These are phyloP conservation scores for Spea hammondii DNA, from an alignment of 2,797 vertebrate species.

Conservation along the genomic window DNA sequence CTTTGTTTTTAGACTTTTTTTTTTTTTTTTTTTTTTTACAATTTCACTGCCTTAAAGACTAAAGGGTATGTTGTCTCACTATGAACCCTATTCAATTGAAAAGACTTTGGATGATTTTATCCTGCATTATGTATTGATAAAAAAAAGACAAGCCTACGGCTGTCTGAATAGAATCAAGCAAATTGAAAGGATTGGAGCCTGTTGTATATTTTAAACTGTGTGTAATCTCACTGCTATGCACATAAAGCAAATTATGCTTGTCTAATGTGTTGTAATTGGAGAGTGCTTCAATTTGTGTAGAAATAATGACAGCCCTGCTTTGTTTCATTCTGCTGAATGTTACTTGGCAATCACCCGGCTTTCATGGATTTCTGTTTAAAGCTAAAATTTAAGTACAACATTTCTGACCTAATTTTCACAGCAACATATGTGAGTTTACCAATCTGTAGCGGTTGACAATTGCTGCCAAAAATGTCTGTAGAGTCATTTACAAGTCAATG, in stretches of 20 bases:
- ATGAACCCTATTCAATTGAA: constrained; percentile 2
- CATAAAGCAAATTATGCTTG: constrained; percentile 22
- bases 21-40: no score
- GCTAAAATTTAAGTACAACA: not conserved
- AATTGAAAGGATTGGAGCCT: constrained; percentile 15
- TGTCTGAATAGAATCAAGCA: not conserved
- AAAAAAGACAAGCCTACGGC: not conserved
- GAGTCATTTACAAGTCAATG: no score
- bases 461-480: no score
- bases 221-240: constrained; percentile 37
- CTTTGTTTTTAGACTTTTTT: no score
- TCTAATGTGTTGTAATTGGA: constrained; percentile 33
- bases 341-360: not conserved
- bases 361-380: not conserved
- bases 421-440: not conserved
- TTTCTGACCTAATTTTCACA: not conserved
- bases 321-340: not conserved
- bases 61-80: not conserved
- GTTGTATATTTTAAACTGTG: constrained; percentile 27
- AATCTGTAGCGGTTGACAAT: no score
- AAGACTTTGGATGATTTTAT: constrained; percentile 4
- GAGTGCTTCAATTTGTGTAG: not conserved
- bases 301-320: not conserved
- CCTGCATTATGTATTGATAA: constrained; percentile 1
- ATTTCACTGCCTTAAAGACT: no score